A percentile compares a stretch with the other conserved stretches of the same genome.
Conservation (phyloP, 2,797 vertebrate species). For the Pangasius sanitwongsei region DNA sequence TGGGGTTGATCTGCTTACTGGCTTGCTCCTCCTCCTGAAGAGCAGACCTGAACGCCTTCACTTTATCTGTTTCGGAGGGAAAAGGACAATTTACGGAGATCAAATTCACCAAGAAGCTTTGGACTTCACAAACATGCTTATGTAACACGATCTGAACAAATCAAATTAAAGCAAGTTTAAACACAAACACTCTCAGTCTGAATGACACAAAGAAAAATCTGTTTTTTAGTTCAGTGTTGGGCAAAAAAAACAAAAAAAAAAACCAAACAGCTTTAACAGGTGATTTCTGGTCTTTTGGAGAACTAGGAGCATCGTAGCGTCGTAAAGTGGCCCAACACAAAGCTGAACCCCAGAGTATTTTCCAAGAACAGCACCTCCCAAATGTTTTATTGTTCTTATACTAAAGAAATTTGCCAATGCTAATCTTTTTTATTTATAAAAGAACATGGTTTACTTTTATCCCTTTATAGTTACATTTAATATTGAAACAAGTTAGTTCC, state of each 20-base stretch:
- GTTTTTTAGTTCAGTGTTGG: neutral
- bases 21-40: conserved; percentile 96
- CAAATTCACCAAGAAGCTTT: neutral
- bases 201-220: neutral
- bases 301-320: neutral
- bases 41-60: conserved; percentile 91
- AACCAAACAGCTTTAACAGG: neutral
- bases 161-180: neutral
- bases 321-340: neutral
- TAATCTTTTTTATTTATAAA: neutral
- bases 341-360: neutral
- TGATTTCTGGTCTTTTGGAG: neutral
- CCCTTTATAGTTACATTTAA: neutral
- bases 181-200: neutral
- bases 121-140: neutral
- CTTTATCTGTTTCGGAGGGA: conserved; percentile 83
- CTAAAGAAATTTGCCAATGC: neutral
- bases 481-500: neutral
- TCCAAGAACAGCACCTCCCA: neutral
- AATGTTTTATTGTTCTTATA: neutral
- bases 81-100: neutral
- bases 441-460: neutral
- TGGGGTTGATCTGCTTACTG: conserved; percentile 95
- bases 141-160: neutral
- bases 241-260: neutral